Conservation (phyloP, 2,113 vertebrate species). For the Cnemophilus loriae region DNA sequence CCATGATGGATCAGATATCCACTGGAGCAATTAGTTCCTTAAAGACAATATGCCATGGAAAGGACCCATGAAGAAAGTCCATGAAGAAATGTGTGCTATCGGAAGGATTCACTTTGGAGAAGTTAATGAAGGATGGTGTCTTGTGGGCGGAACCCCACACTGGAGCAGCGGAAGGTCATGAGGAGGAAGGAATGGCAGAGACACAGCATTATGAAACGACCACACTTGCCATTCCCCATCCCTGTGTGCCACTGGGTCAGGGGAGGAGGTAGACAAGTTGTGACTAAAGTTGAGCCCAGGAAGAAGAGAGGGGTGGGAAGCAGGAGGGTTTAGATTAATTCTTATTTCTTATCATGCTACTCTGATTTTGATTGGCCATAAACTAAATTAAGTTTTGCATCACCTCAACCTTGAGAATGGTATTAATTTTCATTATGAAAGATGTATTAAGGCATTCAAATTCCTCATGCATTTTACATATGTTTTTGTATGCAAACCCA, state of each 20-base stretch:
- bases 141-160: fast-evolving
- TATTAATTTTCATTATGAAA: background rate
- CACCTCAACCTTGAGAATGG: background rate
- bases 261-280: background rate
- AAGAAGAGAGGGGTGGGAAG: background rate
- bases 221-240: background rate
- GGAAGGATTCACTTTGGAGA: background rate
- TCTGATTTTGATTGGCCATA: background rate
- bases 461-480: background rate
- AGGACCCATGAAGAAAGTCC: background rate
- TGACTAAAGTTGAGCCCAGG: background rate
- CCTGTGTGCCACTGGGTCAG: too few relatives aligned
- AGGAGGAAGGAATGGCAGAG: background rate
- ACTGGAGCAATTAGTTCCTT: background rate
- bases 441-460: background rate
- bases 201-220: background rate
- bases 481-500: background rate
- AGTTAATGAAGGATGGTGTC: background rate
- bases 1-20: background rate
- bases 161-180: background rate
- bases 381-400: background rate
- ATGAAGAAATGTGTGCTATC: background rate
- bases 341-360: background rate
- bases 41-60: fast-evolving
- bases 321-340: background rate